A percentile compares a stretch with the other conserved stretches of the same genome.
Evolutionary conservation across 2,113 vertebrate genomes (phyloP).

Genomic region (Verasper variegatus): DNA sequence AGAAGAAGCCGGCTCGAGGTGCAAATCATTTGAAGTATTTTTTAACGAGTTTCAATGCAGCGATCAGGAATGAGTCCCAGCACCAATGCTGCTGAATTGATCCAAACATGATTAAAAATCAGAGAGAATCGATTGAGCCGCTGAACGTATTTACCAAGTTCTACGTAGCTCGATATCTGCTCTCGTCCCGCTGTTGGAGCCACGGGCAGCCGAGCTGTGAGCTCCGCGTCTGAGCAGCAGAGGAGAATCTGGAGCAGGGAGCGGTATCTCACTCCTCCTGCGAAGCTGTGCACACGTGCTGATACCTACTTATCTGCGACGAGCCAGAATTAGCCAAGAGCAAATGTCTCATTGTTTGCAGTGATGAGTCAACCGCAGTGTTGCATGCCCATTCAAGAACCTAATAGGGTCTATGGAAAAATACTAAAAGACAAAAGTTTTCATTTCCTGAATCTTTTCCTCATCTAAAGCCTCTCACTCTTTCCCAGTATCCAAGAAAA

Average conservation of each 20-base stretch:
- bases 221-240: neutral
- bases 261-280: neutral
- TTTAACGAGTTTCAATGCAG: neutral
- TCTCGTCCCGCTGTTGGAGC: neutral
- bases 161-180: neutral
- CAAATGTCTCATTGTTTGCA: constrained; percentile 2
- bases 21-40: neutral
- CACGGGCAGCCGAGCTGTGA: neutral
- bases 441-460: constrained; percentile 7
- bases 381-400: constrained; percentile 32
- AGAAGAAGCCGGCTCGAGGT: too few relatives aligned
- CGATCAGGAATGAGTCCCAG: neutral
- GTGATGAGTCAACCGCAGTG: constrained; percentile 27
- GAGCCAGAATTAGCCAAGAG: constrained; percentile 24
- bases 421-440: neutral
- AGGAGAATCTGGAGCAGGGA: neutral
- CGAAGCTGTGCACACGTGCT: neutral
- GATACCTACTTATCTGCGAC: constrained; percentile 5
- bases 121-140: constrained; percentile 11
- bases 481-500: neutral
- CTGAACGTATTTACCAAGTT: neutral
- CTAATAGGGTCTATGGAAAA: neutral
- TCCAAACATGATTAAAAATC: neutral
- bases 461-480: constrained; percentile 10
- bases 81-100: neutral